Base-by-base conservation (phyloP, 1,140 invertebrate species). In the Euschistus heros region DNA sequence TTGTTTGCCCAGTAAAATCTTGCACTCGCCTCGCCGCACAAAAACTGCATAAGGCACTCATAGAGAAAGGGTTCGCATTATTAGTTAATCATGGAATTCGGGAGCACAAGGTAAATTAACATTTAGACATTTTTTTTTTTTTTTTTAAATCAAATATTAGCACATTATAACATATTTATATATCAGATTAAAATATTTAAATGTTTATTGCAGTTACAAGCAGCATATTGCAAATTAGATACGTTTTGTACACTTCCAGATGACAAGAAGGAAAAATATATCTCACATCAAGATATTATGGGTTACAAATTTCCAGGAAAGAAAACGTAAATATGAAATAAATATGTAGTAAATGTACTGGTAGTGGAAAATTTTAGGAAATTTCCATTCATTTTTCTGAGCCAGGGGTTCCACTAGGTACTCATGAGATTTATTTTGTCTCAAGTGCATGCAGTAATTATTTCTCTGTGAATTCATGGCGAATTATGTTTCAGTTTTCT, bases 161-260 rank as follows among this genome's bases (percentile, higher is more conserved):
- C 2, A n/a, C 26, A 26, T 59, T 24, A 27, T 0, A 33, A n/a
- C 2, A 59, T 27, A n/a, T 59, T 50, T 50, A 50, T 50, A 10
- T 50, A 8, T n/a, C 2, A 50, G 22, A 50, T 50, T 20, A 50
- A 22, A 22, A 50, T 37, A 37, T 10, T 37, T 37, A 37, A 37
- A 37, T 37, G 24, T 57, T 57, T 61, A 24, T 61, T 61, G 27
- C 59, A 61, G 59, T 61, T 61, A 26, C 59, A 61, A 18, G 37
- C 2, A 18, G 59, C 59, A 17, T 61, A 61, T 24, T 42, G 37
- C 30, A 61, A 61, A 44, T 42, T 61, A 18, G 37, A 44, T 61
- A 61, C 30, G 59, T 61, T 61, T 24, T 61, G 59, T 44, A 22
- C 30, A 7, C 59, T 61, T 24, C 59, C 59, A 24, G 30, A 42